A percentile compares a stretch with the other conserved stretches of the same genome.
phyloP scores from a whole-genome alignment of 2,888 invertebrate genomes.

The Acanthosepion pharaonis region DNA sequence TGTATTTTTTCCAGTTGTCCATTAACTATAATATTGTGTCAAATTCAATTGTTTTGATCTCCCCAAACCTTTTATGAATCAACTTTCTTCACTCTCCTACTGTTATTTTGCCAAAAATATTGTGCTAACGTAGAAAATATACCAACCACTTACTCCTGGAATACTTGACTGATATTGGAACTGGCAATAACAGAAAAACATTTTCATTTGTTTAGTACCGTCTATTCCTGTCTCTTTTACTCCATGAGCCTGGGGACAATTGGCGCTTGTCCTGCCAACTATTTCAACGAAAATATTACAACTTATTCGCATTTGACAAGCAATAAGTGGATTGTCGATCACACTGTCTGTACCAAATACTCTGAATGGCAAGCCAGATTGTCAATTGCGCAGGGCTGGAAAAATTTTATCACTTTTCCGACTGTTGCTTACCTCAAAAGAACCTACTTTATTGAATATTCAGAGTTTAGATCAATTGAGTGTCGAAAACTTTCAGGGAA shows the following conservation, averaged over 20 bases:
- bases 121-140: not conserved
- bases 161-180: not conserved
- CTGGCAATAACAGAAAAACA: not conserved
- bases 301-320: not conserved
- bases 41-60: not conserved
- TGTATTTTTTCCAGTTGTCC: too few species aligned
- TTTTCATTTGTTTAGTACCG: not conserved
- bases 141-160: not conserved
- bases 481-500: not conserved
- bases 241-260: not conserved
- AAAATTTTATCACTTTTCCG: not conserved
- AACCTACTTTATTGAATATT: not conserved
- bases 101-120: not conserved
- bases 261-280: constrained; percentile 11
- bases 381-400: not conserved
- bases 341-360: not conserved
- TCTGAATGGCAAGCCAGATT: not conserved
- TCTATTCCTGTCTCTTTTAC: not conserved
- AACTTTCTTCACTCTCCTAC: not conserved
- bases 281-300: not conserved
- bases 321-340: not conserved
- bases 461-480: not conserved
- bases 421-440: not conserved
- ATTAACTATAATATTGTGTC: not conserved
- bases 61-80: not conserved